Evolutionary conservation across 2,797 vertebrate species (phyloP).

Genomic region (Carcharodon carcharias): DNA sequence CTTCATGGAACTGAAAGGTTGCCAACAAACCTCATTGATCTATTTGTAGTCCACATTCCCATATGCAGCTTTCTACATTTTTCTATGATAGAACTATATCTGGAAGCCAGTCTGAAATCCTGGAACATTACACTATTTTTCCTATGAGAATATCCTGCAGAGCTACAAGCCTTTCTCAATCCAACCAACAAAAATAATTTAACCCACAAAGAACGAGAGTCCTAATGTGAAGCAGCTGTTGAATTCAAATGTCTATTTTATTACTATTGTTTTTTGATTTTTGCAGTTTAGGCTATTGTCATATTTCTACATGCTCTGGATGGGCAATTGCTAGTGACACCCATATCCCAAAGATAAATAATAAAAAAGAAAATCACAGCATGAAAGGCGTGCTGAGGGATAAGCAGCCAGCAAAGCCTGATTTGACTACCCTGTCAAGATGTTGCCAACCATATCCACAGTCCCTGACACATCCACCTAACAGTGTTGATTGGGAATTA

Average conservation of each 20-base stretch:
- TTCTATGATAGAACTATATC: constrained; percentile 4
- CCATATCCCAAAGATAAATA: background rate
- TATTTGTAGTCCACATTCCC: background rate
- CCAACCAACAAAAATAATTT: constrained; percentile 3
- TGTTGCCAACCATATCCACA: background rate
- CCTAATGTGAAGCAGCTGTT: background rate
- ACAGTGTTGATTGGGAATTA: background rate
- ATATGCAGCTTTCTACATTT: constrained; percentile 9
- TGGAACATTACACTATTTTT: background rate
- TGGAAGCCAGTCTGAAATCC: constrained; percentile 8
- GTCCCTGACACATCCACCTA: background rate
- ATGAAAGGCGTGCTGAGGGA: background rate
- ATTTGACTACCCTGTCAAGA: background rate
- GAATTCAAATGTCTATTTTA: background rate
- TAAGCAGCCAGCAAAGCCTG: background rate
- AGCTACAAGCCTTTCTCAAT: background rate
- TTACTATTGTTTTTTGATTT: background rate
- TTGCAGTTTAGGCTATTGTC: background rate
- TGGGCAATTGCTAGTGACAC: background rate
- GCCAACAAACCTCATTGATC: background rate
- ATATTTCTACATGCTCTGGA: background rate
- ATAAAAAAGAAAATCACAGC: background rate
- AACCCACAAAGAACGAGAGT: background rate
- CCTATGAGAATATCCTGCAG: background rate
- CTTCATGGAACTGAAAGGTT: background rate